Evolutionary conservation across 2,888 invertebrate genomes (phyloP).

Genomic region (Empis livida): DNA sequence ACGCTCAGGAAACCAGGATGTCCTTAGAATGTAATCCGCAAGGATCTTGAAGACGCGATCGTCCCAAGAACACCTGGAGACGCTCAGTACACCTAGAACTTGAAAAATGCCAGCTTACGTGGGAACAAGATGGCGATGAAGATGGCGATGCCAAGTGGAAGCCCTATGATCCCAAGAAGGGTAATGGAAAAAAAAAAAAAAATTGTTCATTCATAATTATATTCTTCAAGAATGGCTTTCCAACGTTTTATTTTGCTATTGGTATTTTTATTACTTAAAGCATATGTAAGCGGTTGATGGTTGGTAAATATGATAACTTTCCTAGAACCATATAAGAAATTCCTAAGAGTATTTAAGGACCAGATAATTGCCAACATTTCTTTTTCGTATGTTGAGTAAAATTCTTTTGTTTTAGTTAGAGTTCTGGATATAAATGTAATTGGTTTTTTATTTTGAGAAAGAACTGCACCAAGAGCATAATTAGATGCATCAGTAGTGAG

Average conservation of each 20-base stretch:
- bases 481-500: slow-evolving; percentile 7
- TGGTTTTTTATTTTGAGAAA: slow-evolving; percentile 5
- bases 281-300: slow-evolving; percentile 6
- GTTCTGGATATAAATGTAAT: slow-evolving; percentile 6
- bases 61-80: too few relatives aligned
- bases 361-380: slow-evolving; percentile 7
- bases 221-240: slow-evolving; percentile 11
- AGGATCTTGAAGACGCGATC: too few relatives aligned
- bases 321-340: slow-evolving; percentile 5
- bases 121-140: too few relatives aligned
- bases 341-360: slow-evolving; percentile 1
- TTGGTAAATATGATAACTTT: slow-evolving; percentile 5
- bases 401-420: slow-evolving; percentile 6
- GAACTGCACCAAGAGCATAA: slow-evolving; percentile 6
- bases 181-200: too few relatives aligned
- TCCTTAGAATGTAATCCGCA: too few relatives aligned
- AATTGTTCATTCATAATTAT: too few relatives aligned
- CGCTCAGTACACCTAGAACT: too few relatives aligned
- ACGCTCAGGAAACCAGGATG: too few relatives aligned
- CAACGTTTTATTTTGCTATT: slow-evolving; percentile 9
- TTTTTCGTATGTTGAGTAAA: slow-evolving; percentile 9
- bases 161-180: too few relatives aligned
- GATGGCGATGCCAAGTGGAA: not conserved
- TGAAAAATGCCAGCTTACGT: too few relatives aligned
- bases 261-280: slow-evolving; percentile 6